phyloP scores from a whole-genome alignment of 2,888 invertebrate genomes.

The Drosophila testacea region DNA sequence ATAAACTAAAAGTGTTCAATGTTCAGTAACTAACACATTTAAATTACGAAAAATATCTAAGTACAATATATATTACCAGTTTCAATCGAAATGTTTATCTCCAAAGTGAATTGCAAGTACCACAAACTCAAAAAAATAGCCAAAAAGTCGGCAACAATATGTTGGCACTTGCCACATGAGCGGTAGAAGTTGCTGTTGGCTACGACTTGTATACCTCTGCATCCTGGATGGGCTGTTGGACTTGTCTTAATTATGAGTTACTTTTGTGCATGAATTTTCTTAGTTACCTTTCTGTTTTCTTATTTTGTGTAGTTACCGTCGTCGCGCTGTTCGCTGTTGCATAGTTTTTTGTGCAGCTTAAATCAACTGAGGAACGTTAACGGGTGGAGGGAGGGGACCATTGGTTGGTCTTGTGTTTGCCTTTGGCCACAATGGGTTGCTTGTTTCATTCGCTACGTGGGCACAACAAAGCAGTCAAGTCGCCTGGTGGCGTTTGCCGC shows the following conservation, averaged over 20 bases:
- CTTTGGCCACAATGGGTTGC: conserved; percentile 70
- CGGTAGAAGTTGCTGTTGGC: not conserved
- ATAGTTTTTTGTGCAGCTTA: conserved; percentile 61
- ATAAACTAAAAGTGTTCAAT: too few species aligned
- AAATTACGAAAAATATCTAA: too few species aligned
- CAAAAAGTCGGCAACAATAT: conserved; percentile 62
- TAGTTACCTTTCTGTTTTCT: conserved; percentile 49
- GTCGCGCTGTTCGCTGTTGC: conserved; percentile 33
- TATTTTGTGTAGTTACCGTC: conserved; percentile 16
- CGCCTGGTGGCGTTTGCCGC: conserved; percentile 71
- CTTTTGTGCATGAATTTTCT: conserved; percentile 76
- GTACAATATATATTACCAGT: not conserved
- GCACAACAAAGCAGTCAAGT: conserved; percentile 73
- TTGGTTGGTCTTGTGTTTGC: conserved; percentile 68
- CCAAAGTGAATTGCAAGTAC: conserved; percentile 13
- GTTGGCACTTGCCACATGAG: conserved; percentile 55
- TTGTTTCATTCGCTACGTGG: conserved; percentile 43
- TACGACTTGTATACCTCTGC: conserved; percentile 18
- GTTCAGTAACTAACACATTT: too few species aligned
- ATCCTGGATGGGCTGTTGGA: conserved; percentile 7
- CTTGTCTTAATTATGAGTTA: conserved; percentile 78
- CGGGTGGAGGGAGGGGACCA: not conserved
- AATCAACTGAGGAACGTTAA: conserved; percentile 55
- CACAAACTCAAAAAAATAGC: conserved; percentile 17
- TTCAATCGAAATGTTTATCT: conserved; percentile 11